Evolutionary conservation across 2,113 vertebrate genomes (phyloP).

Genomic region (Dolichallabes microphthalmus): DNA sequence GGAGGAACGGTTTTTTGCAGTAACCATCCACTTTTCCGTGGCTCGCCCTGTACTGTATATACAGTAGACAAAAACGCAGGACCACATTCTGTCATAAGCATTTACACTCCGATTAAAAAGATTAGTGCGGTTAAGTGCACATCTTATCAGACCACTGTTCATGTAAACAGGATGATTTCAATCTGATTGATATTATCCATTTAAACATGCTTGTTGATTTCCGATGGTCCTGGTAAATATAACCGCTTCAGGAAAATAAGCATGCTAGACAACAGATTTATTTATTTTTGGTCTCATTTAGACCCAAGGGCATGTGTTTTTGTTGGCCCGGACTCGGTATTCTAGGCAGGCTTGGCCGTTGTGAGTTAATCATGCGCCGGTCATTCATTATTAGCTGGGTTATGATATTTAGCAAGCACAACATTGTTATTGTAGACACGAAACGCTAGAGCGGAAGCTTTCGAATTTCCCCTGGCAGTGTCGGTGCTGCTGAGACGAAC

Average conservation of each 20-base stretch:
- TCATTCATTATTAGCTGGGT: constrained; percentile 1
- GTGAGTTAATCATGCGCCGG: background rate
- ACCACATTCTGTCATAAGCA: no score
- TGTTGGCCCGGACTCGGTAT: background rate
- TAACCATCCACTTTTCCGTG: no score
- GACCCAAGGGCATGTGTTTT: background rate
- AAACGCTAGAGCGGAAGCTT: background rate
- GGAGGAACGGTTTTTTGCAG: no score
- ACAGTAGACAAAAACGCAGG: no score
- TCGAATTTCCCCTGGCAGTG: background rate
- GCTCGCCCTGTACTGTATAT: no score
- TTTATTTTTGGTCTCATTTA: background rate
- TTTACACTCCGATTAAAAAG: no score
- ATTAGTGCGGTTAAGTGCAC: no score
- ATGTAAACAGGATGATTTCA: no score
- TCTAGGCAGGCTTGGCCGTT: background rate
- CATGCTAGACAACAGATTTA: background rate
- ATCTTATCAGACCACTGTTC: no score
- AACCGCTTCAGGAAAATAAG: background rate
- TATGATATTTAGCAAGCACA: background rate
- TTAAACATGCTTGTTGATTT: background rate
- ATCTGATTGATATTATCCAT: no score
- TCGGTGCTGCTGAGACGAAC: background rate
- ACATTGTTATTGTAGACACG: background rate
- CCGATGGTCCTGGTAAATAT: background rate